Base-by-base conservation (phyloP, 1,140 invertebrate species). In the Paraescarpia echinospica region DNA sequence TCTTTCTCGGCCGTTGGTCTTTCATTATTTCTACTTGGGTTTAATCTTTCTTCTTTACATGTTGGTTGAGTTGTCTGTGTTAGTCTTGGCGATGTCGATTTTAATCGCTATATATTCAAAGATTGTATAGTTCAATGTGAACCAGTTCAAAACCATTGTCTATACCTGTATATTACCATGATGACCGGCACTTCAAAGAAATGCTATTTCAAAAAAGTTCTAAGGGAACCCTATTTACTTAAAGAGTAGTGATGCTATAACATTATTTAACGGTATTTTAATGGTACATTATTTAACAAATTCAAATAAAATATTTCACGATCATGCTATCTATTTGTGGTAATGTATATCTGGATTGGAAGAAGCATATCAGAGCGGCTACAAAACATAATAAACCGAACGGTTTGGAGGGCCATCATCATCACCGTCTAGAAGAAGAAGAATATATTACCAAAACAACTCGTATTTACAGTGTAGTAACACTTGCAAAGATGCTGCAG, bases 1-100 rank as follows among this genome's bases (percentile, higher is more conserved):
- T 6, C 27, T 6, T 12, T 77, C 59, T 27, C 22, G 59, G 59
- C 59, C 59, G 27, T 31, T 77, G 59, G 14, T 77, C 59, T 77
- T 77, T 77, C 59, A 77, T 77, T 77, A 77, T 77, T 77, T 77
- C 59, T 77, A 77, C 59, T 77, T 77, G 59, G 59, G 59, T 77
- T 77, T 27, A 77, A 77, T 22, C 22, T 77, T 77, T 77, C 27
- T 31, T 77, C 22, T 77, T 77, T 77, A 77, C 59, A 27, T 77
- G 59, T 77, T 77, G 59, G 59, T 77, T 77, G 59, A 77, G 18
- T 77, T 77, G 59, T 77, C 59, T 77, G 0, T 2, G 59, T 27
- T 27, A 14, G 22, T 27, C 59, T 77, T 6, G 9, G 59, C 59
- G 27, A 77, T 77, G 0, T 77, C 8, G 27, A 27, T 77, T 77